Conservation (phyloP, 2,113 vertebrate genomes). For the Hepsetus odoe region DNA sequence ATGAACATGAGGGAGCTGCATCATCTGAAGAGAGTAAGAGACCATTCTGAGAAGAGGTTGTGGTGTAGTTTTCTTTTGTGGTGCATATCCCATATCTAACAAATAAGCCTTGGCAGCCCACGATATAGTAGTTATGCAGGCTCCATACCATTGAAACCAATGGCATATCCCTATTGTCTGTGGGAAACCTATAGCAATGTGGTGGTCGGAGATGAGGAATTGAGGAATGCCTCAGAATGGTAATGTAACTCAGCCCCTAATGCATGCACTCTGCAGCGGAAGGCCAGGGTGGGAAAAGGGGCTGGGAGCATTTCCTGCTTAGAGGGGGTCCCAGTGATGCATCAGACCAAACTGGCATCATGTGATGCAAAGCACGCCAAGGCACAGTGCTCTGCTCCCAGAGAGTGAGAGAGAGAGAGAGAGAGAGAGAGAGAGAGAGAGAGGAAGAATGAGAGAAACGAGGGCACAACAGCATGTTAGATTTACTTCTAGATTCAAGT, state of each 20-base stretch:
- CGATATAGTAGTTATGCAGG: conserved; percentile 64
- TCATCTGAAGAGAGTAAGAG: conserved; percentile 46
- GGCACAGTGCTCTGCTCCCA: conserved; percentile 62
- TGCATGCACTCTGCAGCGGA: conserved; percentile 69
- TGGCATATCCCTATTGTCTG: conserved; percentile 68
- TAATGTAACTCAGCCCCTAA: conserved; percentile 72
- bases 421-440: conserved; percentile 46
- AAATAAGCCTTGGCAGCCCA: conserved; percentile 68
- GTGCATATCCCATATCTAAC: conserved; percentile 66
- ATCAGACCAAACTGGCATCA: conserved; percentile 73
- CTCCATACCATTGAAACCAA: conserved; percentile 58
- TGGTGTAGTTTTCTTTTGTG: conserved; percentile 71
- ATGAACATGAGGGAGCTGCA: conserved; percentile 31
- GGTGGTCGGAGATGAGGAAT: conserved; percentile 69
- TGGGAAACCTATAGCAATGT: conserved; percentile 67
- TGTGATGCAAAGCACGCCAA: conserved; percentile 70
- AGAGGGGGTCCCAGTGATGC: conserved; percentile 77
- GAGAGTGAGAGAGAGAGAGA: conserved; percentile 50
- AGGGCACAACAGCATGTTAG: conserved; percentile 32
- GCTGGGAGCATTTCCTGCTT: conserved; percentile 75
- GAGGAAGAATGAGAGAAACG: background rate
- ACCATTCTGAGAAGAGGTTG: background rate
- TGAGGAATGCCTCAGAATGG: conserved; percentile 71
- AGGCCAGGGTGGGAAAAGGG: conserved; percentile 77
- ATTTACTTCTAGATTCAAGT: conserved; percentile 31